Conservation (phyloP, 1,140 invertebrate species). For the Drosophila watanabei region DNA sequence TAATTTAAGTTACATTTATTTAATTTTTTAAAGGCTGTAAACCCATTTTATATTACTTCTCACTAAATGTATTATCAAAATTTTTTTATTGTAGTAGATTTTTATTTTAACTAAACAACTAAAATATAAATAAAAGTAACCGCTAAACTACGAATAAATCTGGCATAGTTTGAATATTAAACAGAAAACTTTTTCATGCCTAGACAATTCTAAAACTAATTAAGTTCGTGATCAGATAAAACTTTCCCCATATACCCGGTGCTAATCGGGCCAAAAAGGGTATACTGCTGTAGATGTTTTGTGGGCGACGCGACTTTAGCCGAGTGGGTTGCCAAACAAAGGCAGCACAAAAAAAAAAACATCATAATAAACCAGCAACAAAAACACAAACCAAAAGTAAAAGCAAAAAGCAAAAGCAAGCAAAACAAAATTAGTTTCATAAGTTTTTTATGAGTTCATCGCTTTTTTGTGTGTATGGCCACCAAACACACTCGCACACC, state of each 20-base stretch:
- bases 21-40: too few relatives aligned
- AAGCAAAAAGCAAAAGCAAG: conserved; percentile 78
- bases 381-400: conserved; percentile 67
- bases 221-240: background rate
- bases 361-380: conserved; percentile 35
- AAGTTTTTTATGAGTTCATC: conserved; percentile 84
- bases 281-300: conserved; percentile 26
- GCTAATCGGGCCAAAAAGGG: background rate
- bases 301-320: conserved; percentile 56
- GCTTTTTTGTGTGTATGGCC: conserved; percentile 75
- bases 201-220: conserved; percentile 9
- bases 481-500: conserved; percentile 37
- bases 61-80: background rate
- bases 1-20: background rate
- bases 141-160: background rate
- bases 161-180: background rate
- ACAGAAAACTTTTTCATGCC: background rate
- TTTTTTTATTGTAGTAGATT: background rate
- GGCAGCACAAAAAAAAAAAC: conserved; percentile 31
- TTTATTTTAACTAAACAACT: background rate
- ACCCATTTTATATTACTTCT: background rate
- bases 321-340: conserved; percentile 65
- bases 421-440: conserved; percentile 84
- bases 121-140: background rate
- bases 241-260: conserved; percentile 2